Conservation (phyloP, 2,797 vertebrate species). For the Cryptoblepharus egeriae region DNA sequence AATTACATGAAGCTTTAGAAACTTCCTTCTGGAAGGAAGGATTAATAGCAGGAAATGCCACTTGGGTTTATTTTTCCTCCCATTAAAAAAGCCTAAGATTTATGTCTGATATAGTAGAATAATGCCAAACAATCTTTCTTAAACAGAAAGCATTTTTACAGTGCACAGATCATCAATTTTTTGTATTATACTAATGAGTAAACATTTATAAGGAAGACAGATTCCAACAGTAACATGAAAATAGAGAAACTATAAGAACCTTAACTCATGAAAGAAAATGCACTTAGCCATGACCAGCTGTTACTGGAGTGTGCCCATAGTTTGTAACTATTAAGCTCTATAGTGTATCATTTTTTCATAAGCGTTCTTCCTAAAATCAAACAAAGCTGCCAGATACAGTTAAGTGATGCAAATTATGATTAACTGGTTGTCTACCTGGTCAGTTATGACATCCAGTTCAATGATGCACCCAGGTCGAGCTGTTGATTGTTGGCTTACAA, state of each 20-base stretch:
- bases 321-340: background rate
- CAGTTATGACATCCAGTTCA: slow-evolving; percentile 93
- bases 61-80: no score
- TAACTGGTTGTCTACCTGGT: slow-evolving; percentile 84
- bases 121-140: background rate
- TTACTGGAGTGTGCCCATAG: background rate
- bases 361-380: background rate
- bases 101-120: background rate
- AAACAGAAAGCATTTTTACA: no score
- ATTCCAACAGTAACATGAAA: background rate
- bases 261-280: no score
- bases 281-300: background rate
- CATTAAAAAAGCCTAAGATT: background rate
- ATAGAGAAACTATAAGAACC: background rate
- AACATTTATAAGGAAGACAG: background rate
- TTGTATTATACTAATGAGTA: background rate
- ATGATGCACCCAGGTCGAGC: slow-evolving; percentile 98
- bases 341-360: background rate
- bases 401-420: background rate
- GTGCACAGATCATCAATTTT: background rate
- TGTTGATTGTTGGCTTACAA: slow-evolving; percentile 98
- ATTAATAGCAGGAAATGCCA: background rate
- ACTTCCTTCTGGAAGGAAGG: background rate
- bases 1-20: background rate
- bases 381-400: background rate